Evolutionary conservation across 2,113 vertebrate species (phyloP), one percentile per base, ranked within the genome.

Genomic region (Sinocyclocheilus grahami): DNA sequence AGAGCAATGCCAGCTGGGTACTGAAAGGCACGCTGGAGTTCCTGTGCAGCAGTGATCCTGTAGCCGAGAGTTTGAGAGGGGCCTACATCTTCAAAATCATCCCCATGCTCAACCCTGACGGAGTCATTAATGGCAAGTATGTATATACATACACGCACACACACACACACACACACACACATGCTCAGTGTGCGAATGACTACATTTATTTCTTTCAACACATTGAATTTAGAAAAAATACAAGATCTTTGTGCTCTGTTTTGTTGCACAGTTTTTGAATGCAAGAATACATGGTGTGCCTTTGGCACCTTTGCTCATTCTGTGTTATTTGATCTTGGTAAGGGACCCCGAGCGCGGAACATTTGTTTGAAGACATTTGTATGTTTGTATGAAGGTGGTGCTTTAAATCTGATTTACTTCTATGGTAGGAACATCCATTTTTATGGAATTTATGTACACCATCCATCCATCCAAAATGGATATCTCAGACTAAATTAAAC

Each of bases 1-100:
- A 99, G 90, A 97, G 97, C 89, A 99, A 99, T 39, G 93, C 97
- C 89, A 99, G 97, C 27, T 99, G 97, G 98, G 96, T 98, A 74
- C 97, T 98, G 96, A 98, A 97, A 91, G 98, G 98, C 0, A 95
- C 96, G 1, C 87, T 99, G 91, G 97, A 97, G 89, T 99, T 98
- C 88, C 94, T 99, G 3, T 93, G 95, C 89, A 96, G 97, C 87
- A 88, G 1, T 0, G 96, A 97, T 58, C 95, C 95, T 0, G 94
- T 95, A 69, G 97, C 98, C 4, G 91, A 95, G 88, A 96, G 96
- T 79, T 91, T 99, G 86, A 89, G 97, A 77, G 96, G 97, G 79
- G 94, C 93, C n/a, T 99, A 96, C 83, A 94, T 99, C 92, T 99
- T 99, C 93, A 98, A 98, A 92, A 89, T 99, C 65, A 90, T 99